A percentile compares a stretch with the other conserved stretches of the same genome.
Evolutionary conservation across 2,797 vertebrate species (phyloP).

Genomic region (Myotis pilosus): DNA sequence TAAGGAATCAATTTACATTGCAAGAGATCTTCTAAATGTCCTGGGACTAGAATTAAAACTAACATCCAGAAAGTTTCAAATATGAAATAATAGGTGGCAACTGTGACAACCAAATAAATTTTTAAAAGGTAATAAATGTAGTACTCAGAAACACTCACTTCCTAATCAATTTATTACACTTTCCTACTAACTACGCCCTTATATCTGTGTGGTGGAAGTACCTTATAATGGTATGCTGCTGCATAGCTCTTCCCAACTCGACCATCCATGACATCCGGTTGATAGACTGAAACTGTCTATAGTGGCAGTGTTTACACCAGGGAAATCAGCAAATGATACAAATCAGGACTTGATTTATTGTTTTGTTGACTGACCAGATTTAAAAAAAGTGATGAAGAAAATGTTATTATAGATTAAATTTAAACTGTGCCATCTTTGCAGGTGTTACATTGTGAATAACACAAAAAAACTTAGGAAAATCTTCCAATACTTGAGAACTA

Average conservation of each 20-base stretch:
- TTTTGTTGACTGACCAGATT: not conserved
- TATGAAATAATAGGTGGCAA: not conserved
- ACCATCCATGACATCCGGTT: not conserved
- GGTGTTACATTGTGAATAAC: not conserved
- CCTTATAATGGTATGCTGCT: fast-evolving
- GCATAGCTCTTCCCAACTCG: not conserved
- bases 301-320: not conserved
- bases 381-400: not conserved
- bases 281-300: not conserved
- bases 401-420: not conserved
- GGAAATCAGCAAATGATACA: not conserved
- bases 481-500: not conserved
- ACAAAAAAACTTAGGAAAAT: not conserved
- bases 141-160: not conserved
- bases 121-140: not conserved
- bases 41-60: not conserved
- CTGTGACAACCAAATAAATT: not conserved
- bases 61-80: not conserved
- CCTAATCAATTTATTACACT: not conserved
- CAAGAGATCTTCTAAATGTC: not conserved
- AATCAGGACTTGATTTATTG: not conserved
- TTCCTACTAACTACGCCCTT: not conserved
- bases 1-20: not conserved
- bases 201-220: not conserved
- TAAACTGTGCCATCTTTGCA: not conserved